Evolutionary conservation across 2,113 vertebrate species (phyloP).

Genomic region (Carassius carassius): DNA sequence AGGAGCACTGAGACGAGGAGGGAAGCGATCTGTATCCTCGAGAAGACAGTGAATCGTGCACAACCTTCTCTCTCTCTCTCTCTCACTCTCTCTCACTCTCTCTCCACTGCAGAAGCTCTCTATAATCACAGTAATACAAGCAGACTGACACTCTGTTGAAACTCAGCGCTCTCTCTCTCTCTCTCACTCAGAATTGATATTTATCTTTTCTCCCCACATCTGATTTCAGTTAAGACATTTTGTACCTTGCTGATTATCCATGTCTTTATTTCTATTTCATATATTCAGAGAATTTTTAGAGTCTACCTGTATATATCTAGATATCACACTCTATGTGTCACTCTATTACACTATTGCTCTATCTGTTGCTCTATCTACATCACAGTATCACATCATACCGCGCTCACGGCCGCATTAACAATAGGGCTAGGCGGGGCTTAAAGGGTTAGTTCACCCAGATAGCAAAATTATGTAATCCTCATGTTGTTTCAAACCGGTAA

Average conservation of each 20-base stretch:
- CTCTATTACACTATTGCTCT: not conserved
- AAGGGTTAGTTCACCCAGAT: too few species aligned
- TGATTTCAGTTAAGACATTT: not conserved
- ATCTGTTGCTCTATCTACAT: not conserved
- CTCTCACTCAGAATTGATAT: not conserved
- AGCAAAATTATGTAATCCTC: too few species aligned
- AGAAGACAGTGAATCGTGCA: conserved; percentile 63
- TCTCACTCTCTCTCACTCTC: conserved; percentile 35
- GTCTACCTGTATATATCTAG: not conserved
- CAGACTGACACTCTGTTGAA: conserved; percentile 81
- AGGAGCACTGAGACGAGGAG: conserved; percentile 55
- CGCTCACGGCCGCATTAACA: too few species aligned
- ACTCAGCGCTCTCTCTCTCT: conserved; percentile 57
- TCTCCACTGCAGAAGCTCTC: conserved; percentile 81
- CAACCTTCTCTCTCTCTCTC: conserved; percentile 45
- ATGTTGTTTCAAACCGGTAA: too few species aligned
- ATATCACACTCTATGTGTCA: not conserved
- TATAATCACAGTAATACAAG: conserved; percentile 85
- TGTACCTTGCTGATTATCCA: not conserved
- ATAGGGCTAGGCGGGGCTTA: too few species aligned
- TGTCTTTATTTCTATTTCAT: not conserved
- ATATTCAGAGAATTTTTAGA: not conserved
- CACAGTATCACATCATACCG: not conserved
- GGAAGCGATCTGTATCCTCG: conserved; percentile 62
- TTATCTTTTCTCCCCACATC: not conserved